These are phyloP conservation scores for Camelus dromedarius DNA, from an alignment of 2,113 vertebrate species.

Conservation along the genomic window DNA sequence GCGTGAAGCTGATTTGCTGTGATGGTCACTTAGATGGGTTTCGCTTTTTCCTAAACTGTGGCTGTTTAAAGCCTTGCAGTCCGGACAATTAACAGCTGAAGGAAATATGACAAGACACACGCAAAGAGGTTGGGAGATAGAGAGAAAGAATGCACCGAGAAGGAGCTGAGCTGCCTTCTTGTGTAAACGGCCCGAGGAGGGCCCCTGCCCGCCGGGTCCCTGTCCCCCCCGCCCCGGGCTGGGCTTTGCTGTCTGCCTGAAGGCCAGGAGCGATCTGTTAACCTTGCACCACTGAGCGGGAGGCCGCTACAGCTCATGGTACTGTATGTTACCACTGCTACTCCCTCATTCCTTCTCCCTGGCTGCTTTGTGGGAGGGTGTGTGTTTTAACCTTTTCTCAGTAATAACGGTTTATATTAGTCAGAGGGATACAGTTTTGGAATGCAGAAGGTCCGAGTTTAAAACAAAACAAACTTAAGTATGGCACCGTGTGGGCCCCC, in stretches of 20 bases:
- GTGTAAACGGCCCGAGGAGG: constrained; percentile 83
- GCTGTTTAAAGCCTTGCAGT: constrained; percentile 91
- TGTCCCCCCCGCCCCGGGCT: constrained; percentile 60
- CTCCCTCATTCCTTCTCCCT: constrained; percentile 96
- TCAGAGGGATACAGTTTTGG: constrained; percentile 83
- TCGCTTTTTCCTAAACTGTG: constrained; percentile 92
- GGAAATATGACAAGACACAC: constrained; percentile 94
- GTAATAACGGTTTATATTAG: constrained; percentile 84
- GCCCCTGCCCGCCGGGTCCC: constrained; percentile 66
- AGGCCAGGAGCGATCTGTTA: constrained; percentile 90
- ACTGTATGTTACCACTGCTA: constrained; percentile 96
- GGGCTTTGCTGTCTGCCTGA: constrained; percentile 83
- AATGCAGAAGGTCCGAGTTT: constrained; percentile 72
- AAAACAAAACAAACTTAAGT: constrained; percentile 68
- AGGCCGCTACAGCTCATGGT: constrained; percentile 94
- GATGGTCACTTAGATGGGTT: constrained; percentile 96
- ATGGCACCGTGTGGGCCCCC: fast-evolving
- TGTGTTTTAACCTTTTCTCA: constrained; percentile 75
- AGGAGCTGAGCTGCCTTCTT: constrained; percentile 86
- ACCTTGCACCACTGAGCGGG: constrained; percentile 90
- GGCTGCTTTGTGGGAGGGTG: not conserved
- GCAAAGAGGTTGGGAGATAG: constrained; percentile 87
- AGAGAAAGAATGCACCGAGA: constrained; percentile 87
- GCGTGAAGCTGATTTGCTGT: constrained; percentile 91
- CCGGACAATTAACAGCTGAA: constrained; percentile 94